Conservation (phyloP, 2,113 vertebrate species). For the Mobula hypostoma region DNA sequence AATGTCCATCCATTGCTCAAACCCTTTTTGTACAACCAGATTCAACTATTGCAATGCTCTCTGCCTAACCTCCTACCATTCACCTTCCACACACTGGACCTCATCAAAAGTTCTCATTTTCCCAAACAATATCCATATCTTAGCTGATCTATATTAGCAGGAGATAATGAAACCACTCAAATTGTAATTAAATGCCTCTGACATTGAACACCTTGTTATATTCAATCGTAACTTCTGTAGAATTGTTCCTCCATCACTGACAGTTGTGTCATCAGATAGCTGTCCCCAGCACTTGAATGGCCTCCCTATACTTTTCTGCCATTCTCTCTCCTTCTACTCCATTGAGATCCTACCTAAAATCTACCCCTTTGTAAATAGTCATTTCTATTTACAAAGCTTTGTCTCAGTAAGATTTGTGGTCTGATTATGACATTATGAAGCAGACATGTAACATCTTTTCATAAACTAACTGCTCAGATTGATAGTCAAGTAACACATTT, state of each 20-base stretch:
- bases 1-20: too few species aligned
- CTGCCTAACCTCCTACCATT: neutral
- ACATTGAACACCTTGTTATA: neutral
- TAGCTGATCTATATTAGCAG: neutral
- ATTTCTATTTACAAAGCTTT: neutral
- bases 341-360: neutral
- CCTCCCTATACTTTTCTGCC: neutral
- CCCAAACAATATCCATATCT: neutral
- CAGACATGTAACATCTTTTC: neutral
- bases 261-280: neutral
- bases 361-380: neutral
- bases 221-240: neutral
- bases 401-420: neutral
- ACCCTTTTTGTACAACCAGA: too few species aligned
- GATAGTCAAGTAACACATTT: too few species aligned
- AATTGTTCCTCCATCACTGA: too few species aligned
- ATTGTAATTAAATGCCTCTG: neutral
- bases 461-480: neutral
- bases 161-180: neutral
- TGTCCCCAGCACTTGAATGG: neutral
- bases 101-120: neutral
- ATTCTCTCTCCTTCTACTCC: neutral
- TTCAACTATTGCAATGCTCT: neutral
- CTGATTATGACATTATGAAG: neutral
- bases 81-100: neutral